These are phyloP conservation scores for Quadriops clusia DNA, from an alignment of 2,888 invertebrate genomes.

Conservation along the genomic window DNA sequence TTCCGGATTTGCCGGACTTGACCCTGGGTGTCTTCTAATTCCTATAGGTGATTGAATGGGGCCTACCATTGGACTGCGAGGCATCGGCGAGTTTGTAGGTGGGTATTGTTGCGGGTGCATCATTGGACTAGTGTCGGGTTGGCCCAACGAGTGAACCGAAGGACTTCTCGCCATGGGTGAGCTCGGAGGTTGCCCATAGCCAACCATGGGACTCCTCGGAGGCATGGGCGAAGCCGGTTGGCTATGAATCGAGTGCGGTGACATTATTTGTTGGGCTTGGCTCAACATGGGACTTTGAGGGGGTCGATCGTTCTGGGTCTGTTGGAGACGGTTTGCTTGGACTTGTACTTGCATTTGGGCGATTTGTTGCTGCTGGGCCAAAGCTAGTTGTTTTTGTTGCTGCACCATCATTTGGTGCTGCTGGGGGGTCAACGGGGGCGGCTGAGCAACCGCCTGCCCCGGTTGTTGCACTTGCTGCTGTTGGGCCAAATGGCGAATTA, in stretches of 20 bases:
- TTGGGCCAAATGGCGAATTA: constrained; percentile 38
- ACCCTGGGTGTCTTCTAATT: constrained; percentile 43
- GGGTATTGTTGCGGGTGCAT: constrained; percentile 39
- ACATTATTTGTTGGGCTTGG: constrained; percentile 33
- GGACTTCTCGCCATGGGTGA: constrained; percentile 48
- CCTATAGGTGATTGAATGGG: constrained; percentile 41
- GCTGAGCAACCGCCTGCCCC: constrained; percentile 21
- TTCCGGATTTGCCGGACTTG: constrained; percentile 44
- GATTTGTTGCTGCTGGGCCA: constrained; percentile 32
- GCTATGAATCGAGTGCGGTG: constrained; percentile 33
- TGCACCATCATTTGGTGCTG: constrained; percentile 34
- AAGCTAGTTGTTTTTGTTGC: constrained; percentile 27
- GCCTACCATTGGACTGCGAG: constrained; percentile 36
- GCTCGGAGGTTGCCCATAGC: constrained; percentile 37
- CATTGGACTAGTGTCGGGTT: constrained; percentile 41
- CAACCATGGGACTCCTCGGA: constrained; percentile 35
- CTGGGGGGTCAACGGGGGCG: constrained; percentile 28
- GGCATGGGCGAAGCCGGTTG: constrained; percentile 38
- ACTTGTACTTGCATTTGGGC: constrained; percentile 32
- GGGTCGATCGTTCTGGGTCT: constrained; percentile 34
- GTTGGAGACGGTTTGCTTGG: constrained; percentile 12
- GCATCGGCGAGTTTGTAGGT: constrained; percentile 35
- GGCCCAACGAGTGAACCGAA: constrained; percentile 40
- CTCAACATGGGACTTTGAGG: constrained; percentile 39
- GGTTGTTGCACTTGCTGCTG: constrained; percentile 35